Base-by-base conservation (phyloP, 1,140 invertebrate species). In the Eurosta solidaginis region DNA sequence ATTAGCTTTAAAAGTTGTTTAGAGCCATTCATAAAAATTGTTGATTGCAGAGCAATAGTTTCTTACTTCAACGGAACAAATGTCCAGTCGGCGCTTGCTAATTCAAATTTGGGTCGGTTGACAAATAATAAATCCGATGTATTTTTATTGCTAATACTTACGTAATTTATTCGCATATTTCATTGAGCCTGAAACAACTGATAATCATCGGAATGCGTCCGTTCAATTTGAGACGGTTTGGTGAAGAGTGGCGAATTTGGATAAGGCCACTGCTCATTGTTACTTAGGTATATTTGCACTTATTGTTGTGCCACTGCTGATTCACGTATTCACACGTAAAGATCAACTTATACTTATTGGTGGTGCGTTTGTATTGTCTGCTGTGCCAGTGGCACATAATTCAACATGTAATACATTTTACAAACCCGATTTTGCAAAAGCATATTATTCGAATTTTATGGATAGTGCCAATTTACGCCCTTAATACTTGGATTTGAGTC, bases 401-500 rank as follows among this genome's bases (percentile, higher is more conserved):
- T 40, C 95, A 97, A 88, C 97, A 98, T 90, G 91, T 98, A 83
- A 93, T 97, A 77, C 93, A 98, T 88, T 98, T 97, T 83, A 97
- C 94, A 0, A 95, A 97, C 85, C 97, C 97, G 27, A 93, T 92
- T 84, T 89, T 98, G 79, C 97, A 99, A 78, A 96, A 97, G 89
- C 94, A 97, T 88, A 97, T 98, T 77, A 97, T 97, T 88, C 96
- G 97, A 86, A 96, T 98, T 89, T 87, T 98, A 82, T 98, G 96
- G 96, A 98, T 98, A 97, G 96, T 98, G 74, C 97, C 97, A 80
- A 97, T 98, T 83, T 98, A 98, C 91, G 95, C 96, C 44, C 87
- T 96, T 12, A 97, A 98, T 93, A 96, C 96, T 80, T 96, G 94
- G 94, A 89, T 96, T 79, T 94, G 94, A 52, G 87, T 96, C 52